Percentiles rank a stretch among this genome's conserved stretches.
Evolutionary conservation across 2,113 vertebrate species (phyloP).

Genomic region (Casuarius casuarius): DNA sequence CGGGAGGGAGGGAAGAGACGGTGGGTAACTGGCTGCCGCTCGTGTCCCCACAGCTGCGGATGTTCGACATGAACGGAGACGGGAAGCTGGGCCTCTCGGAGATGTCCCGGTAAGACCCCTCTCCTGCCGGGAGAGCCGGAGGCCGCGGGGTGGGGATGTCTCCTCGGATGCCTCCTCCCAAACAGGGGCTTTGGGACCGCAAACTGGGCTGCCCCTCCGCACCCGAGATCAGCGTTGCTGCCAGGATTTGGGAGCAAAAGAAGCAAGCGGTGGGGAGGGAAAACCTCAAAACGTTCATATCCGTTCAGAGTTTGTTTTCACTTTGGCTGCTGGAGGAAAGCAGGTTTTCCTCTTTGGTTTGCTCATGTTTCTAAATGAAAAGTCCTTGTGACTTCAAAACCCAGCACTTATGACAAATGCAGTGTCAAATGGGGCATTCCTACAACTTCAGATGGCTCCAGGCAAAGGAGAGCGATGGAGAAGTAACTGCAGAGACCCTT

Average conservation of each 20-base stretch:
- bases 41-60: conserved; percentile 83
- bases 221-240: too few relatives aligned
- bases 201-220: too few relatives aligned
- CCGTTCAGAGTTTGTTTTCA: background rate
- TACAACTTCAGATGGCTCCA: too few relatives aligned
- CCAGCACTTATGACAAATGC: too few relatives aligned
- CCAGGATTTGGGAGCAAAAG: too few relatives aligned
- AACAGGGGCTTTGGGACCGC: too few relatives aligned
- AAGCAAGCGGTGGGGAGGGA: background rate
- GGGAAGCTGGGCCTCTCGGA: conserved; percentile 94
- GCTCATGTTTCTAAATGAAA: background rate
- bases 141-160: too few relatives aligned
- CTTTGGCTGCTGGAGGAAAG: background rate
- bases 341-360: background rate
- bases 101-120: conserved; percentile 89
- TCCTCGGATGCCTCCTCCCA: too few relatives aligned
- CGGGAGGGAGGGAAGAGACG: background rate
- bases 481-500: too few relatives aligned
- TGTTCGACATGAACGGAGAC: conserved; percentile 95
- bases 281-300: fast-evolving
- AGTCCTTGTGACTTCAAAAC: background rate
- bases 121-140: background rate
- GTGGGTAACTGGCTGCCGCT: background rate
- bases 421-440: too few relatives aligned
- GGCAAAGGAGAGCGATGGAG: too few relatives aligned